A percentile compares a stretch with the other conserved stretches of the same genome.
Evolutionary conservation across 2,113 vertebrate species (phyloP).

Genomic region (Callaeas wilsoni): DNA sequence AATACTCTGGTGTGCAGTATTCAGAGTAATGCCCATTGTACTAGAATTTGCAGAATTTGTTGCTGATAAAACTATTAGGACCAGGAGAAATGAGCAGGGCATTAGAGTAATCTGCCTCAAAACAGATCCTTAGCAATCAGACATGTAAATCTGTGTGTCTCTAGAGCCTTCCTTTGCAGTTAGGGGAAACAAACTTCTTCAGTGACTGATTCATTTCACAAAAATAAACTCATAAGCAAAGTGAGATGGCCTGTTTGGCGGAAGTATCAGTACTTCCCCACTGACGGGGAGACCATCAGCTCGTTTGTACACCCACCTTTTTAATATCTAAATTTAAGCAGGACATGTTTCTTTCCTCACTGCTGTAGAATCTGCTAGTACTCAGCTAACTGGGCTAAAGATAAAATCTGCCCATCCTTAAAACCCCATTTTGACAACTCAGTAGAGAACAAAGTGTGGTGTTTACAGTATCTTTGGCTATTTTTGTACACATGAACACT

Average conservation of each 20-base stretch:
- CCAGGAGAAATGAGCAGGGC: background rate
- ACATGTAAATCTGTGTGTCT: background rate
- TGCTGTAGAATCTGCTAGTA: background rate
- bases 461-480: background rate
- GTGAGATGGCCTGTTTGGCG: background rate
- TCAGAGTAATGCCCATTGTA: background rate
- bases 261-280: background rate
- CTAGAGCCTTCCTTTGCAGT: background rate
- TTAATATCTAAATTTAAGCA: background rate
- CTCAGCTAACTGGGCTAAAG: background rate
- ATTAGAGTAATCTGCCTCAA: background rate
- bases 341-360: background rate
- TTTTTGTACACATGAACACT: background rate
- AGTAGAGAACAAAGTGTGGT: background rate
- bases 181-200: background rate
- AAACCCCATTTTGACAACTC: background rate
- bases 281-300: background rate
- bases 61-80: background rate
- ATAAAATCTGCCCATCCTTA: background rate
- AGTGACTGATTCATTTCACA: background rate
- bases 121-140: background rate
- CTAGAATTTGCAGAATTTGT: background rate
- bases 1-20: background rate
- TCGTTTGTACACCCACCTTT: background rate
- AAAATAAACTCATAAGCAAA: background rate